These are phyloP conservation scores for Lepus europaeus DNA, from an alignment of 2,113 vertebrate genomes.

Conservation along the genomic window DNA sequence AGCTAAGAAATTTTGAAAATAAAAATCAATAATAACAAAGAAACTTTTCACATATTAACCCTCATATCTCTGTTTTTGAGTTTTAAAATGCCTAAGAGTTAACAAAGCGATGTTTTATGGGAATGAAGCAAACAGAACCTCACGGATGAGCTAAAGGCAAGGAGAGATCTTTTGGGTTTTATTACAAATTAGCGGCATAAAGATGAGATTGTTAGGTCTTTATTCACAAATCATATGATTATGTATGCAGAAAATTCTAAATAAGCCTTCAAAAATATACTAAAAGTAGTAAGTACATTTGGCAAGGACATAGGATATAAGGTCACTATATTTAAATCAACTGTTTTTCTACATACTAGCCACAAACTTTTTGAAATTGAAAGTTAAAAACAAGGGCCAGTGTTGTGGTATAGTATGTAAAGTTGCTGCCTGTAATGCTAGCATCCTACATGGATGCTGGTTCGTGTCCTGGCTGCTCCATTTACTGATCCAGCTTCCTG, in stretches of 20 bases:
- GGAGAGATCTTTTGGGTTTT: background rate
- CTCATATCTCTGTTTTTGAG: background rate
- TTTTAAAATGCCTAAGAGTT: conserved; percentile 29
- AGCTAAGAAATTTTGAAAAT: background rate
- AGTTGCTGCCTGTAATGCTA: too few species aligned
- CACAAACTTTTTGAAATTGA: conserved; percentile 19
- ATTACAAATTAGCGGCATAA: conserved; percentile 39
- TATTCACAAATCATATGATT: background rate
- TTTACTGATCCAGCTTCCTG: too few species aligned
- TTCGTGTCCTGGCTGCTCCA: too few species aligned
- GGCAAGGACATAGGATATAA: background rate
- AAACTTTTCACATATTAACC: conserved; percentile 25
- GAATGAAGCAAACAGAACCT: conserved; percentile 2
- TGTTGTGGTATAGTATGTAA: too few species aligned
- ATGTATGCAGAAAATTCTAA: conserved; percentile 6
- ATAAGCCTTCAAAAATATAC: background rate
- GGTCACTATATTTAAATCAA: background rate
- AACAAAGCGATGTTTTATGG: background rate
- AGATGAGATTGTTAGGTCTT: conserved; percentile 12
- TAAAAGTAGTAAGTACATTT: background rate
- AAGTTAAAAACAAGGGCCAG: conserved; percentile 40
- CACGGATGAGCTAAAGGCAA: conserved; percentile 26
- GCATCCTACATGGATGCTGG: too few species aligned
- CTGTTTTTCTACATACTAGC: background rate
- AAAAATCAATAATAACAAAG: background rate